Base-by-base conservation (phyloP, 2,797 vertebrate species). In the Halcyon smyrnensis region DNA sequence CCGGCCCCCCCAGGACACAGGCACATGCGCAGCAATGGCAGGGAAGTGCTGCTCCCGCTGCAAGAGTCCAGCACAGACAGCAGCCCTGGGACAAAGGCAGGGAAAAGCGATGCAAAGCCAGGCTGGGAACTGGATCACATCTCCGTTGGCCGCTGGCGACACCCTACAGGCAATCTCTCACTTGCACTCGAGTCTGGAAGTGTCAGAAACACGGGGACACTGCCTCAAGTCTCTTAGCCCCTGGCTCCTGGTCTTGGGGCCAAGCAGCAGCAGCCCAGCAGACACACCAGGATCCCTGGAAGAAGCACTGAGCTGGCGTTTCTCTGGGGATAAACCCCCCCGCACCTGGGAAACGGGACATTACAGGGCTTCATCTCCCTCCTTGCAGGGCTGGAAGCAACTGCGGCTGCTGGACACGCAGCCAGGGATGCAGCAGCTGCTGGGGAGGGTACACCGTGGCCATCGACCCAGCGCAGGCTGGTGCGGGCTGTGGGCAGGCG, bases 51-150 rank as follows among this genome's bases (percentile, higher is more conserved):
- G 71, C 51, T 77, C 27, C 53, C 0, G 0, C 8, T 9, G 28
- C 50, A 45, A 51, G 20, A 32, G 57, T 63, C 41, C 3, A 0
- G 4, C 1, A 9, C 0, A 0, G 30, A 15, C 1, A 1, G 37
- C 77, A 80, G 65, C 23, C 34, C 62, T 30, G 43, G 37, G 82
- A 56, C 36, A 87, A 43, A 75, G 67, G 18, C 84, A 36, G 67
- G 78, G 43, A 34, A 63, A 78, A 51, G 57, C 0, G 17, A 50
- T 8, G 25, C 51, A 46, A 15, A 87, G 41, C 9, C 62, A 63
- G n/a, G 45, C 78, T 59, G 36, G 36, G 46, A 83, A 64, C 1
- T 36, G 59, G 46, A 67, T 59, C 8, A 11, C 43, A 30, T 56
- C 27, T 81, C 30, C 0, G 0, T 4, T 1, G 1, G 36, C 60